Base-by-base conservation (phyloP, 2,888 invertebrate species). In the Chrysomela aeneicollis region DNA sequence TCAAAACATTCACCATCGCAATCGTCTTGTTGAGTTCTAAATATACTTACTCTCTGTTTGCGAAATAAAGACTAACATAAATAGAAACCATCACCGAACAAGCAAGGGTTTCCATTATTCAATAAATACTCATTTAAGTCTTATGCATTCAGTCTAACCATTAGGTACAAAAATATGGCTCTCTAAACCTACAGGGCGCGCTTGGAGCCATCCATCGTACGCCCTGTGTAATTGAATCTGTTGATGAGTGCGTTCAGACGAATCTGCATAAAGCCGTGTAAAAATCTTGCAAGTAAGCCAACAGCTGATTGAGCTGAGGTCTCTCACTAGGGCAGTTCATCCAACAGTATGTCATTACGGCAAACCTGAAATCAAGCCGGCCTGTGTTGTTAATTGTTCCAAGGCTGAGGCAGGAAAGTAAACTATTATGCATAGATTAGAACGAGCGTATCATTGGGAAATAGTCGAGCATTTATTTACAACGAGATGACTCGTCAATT, bases 321-420 rank as follows among this genome's bases (percentile, higher is more conserved):
- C 92, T 84, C 68, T 89, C 87, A 54, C 87, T 84, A 0, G 88
- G 85, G 50, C 87, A 84, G 18, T 86, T 84, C n/a, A 89, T 82
- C 91, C 91, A 92, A 75, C 91, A 91, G 82, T 90, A 90, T 4
- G 89, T 89, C 91, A 91, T 92, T 65, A 91, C 84, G 52, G 90
- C 89, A 76, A 89, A 91, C 80, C 89, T 89, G 81, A 19, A 80
- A 74, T 50, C 53, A 59, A 64, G 58, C 58, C 51, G 59, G 61
- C 64, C 57, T 42, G 52, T 59, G 64, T 50, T 57, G 57, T 49
- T 62, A 65, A 67, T 65, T 64, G 64, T 60, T 64, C 61, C 64
- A 67, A 67, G 67, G 67, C 60, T 63, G 32, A 55, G 35, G 54
- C 59, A 59, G 55, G 62, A 62, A 64, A 50, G 67, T 46, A 49